Conservation (phyloP, 2,888 invertebrate genomes). For the Ashinkailepas kermadecensis region DNA sequence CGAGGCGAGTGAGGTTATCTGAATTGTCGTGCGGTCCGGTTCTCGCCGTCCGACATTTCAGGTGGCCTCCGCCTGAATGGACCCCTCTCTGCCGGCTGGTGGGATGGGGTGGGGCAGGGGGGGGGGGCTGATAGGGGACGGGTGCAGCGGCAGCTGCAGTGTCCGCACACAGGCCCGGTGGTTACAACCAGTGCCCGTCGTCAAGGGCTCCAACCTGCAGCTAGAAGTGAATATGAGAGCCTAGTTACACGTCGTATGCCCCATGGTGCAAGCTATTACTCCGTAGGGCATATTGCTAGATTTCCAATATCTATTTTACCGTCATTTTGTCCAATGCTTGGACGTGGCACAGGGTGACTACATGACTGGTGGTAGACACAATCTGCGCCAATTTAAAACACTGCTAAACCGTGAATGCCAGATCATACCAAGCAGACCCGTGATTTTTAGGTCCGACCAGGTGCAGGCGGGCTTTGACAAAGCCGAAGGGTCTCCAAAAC, state of each 20-base stretch:
- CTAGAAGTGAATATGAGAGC: too few species aligned
- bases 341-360: too few species aligned
- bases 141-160: not conserved
- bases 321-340: too few species aligned
- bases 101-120: not conserved
- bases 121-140: not conserved
- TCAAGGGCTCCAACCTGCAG: too few species aligned
- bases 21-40: not conserved
- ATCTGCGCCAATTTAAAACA: not conserved
- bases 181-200: not conserved
- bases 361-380: too few species aligned
- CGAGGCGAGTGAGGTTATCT: not conserved
- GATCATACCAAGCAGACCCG: not conserved
- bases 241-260: too few species aligned
- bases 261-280: too few species aligned
- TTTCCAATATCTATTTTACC: too few species aligned
- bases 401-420: not conserved
- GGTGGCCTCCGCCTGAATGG: not conserved
- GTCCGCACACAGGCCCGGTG: not conserved
- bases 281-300: too few species aligned
- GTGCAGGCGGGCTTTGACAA: conserved; percentile 14
- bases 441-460: conserved; percentile 10
- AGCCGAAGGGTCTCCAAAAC: conserved; percentile 22
- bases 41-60: not conserved
- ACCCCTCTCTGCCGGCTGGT: not conserved